Conservation (phyloP, 1,140 invertebrate species). For the Ips typographus region DNA sequence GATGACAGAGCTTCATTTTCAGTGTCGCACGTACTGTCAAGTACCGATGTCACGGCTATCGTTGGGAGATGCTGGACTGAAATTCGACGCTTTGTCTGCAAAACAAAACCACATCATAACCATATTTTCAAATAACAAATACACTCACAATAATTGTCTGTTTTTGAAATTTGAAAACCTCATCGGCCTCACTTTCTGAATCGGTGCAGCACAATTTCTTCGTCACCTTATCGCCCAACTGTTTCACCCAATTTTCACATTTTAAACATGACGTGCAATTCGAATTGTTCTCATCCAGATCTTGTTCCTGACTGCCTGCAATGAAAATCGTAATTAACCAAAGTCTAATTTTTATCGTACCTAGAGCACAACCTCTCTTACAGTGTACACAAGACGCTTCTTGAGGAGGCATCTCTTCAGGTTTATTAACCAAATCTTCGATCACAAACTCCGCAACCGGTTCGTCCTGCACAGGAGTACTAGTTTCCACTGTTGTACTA, state of each 20-base stretch:
- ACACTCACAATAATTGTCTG: constrained; percentile 20
- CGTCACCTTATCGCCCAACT: constrained; percentile 29
- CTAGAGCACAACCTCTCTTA: constrained; percentile 14
- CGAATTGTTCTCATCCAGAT: constrained; percentile 12
- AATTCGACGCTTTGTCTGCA: constrained; percentile 25
- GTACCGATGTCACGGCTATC: constrained; percentile 21
- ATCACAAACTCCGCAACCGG: background rate
- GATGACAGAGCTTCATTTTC: constrained; percentile 48
- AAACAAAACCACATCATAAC: background rate
- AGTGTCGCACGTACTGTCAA: constrained; percentile 42
- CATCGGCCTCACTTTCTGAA: constrained; percentile 40
- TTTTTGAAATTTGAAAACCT: constrained; percentile 32
- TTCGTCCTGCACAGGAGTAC: constrained; percentile 7
- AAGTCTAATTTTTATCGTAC: background rate
- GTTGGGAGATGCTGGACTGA: constrained; percentile 27
- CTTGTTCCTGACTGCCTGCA: constrained; percentile 29
- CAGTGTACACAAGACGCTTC: constrained; percentile 27
- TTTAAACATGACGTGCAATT: constrained; percentile 40
- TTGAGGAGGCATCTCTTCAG: background rate
- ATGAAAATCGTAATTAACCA: constrained; percentile 2
- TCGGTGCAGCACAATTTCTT: constrained; percentile 35
- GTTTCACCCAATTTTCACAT: constrained; percentile 51
- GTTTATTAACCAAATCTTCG: background rate
- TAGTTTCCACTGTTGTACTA: background rate
- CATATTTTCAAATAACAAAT: background rate